phyloP scores from a whole-genome alignment of 2,113 vertebrate genomes.

The Thamnaconus septentrionalis region DNA sequence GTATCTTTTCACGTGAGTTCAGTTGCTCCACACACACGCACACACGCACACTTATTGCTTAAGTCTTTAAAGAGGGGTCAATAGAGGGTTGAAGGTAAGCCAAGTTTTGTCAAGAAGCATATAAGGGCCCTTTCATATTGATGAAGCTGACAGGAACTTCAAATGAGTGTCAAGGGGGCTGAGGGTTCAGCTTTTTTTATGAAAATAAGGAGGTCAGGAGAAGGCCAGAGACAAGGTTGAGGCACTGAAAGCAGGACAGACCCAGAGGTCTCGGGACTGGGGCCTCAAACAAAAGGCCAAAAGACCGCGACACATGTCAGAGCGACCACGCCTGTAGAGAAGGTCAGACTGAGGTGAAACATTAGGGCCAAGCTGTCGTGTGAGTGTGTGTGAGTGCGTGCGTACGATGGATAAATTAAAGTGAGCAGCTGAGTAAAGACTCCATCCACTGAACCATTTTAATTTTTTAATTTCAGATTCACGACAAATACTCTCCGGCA shows the following conservation, averaged over 20 bases:
- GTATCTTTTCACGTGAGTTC: too few species aligned
- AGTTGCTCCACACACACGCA: background rate
- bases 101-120: conserved; percentile 51
- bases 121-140: conserved; percentile 40
- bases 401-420: background rate
- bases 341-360: conserved; percentile 45
- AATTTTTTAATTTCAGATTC: too few species aligned
- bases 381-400: conserved; percentile 9
- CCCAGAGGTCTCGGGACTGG: conserved; percentile 37
- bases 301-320: conserved; percentile 26
- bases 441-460: background rate
- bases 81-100: conserved; percentile 17
- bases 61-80: conserved; percentile 27
- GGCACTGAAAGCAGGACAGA: conserved; percentile 31
- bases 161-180: conserved; percentile 34
- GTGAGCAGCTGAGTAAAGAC: conserved; percentile 2
- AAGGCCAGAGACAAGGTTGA: conserved; percentile 39
- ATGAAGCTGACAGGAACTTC: conserved; percentile 46
- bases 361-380: conserved; percentile 4
- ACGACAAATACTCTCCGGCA: background rate
- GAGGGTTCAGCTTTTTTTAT: conserved; percentile 34
- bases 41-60: conserved; percentile 3
- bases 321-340: conserved; percentile 16
- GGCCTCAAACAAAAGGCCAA: conserved; percentile 23
- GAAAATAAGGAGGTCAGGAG: conserved; percentile 34